phyloP scores from a whole-genome alignment of 1,140 invertebrate species.

The Alviniconcha marisindica region DNA sequence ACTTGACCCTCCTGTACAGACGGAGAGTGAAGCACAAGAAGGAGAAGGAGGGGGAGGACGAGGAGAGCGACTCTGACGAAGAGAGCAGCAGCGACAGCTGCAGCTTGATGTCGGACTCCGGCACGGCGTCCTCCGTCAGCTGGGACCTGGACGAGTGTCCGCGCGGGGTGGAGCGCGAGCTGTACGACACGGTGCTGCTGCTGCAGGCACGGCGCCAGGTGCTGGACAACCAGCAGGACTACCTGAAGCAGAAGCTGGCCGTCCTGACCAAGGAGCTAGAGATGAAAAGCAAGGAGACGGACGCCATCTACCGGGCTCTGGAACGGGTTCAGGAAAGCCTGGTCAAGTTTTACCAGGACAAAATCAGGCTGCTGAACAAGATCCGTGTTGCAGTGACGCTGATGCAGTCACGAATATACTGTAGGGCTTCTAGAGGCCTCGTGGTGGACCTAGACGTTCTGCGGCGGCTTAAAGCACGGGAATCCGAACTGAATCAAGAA shows the following conservation, averaged over 20 bases:
- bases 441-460: background rate
- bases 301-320: background rate
- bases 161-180: background rate
- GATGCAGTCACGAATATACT: background rate
- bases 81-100: background rate
- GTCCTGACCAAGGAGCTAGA: background rate
- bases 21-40: background rate
- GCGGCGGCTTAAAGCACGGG: background rate
- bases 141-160: background rate
- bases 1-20: background rate
- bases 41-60: background rate
- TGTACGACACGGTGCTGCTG: background rate
- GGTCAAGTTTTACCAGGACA: background rate
- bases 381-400: background rate
- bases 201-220: background rate
- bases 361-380: background rate
- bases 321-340: background rate
- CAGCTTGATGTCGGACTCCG: background rate
- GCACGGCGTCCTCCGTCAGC: background rate
- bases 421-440: background rate
- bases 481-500: background rate
- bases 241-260: background rate
- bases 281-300: background rate
- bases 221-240: background rate
- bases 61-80: constrained; percentile 8